Evolutionary conservation across 2,888 invertebrate genomes (phyloP).

Genomic region (Parnassius orleans): DNA sequence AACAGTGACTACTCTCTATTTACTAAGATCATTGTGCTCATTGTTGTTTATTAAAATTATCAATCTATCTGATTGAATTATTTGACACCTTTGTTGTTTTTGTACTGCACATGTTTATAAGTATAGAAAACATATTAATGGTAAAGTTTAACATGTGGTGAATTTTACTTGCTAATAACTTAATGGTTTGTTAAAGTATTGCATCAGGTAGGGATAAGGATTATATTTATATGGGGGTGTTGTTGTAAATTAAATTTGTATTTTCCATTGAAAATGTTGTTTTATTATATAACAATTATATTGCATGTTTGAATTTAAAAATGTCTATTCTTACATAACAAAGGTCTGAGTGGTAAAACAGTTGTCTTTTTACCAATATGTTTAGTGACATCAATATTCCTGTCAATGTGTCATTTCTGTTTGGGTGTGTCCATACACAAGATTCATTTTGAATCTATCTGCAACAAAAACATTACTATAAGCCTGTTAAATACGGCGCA

Average conservation of each 20-base stretch:
- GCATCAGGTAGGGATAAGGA: slow-evolving; percentile 4
- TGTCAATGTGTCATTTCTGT: too few relatives aligned
- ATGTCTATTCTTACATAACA: too few relatives aligned
- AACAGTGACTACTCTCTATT: too few relatives aligned
- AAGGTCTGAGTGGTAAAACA: too few relatives aligned
- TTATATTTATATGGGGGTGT: slow-evolving; percentile 16
- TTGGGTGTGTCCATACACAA: not conserved
- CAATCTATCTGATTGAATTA: too few relatives aligned
- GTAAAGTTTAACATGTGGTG: too few relatives aligned
- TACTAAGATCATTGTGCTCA: too few relatives aligned
- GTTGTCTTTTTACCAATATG: too few relatives aligned
- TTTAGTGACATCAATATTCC: too few relatives aligned
- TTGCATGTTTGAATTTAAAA: too few relatives aligned
- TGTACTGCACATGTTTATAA: not conserved
- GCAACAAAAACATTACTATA: not conserved
- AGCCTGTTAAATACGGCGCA: too few relatives aligned
- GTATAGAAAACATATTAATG: not conserved
- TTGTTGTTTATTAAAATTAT: too few relatives aligned
- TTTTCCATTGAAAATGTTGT: slow-evolving; percentile 20
- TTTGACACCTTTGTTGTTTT: not conserved
- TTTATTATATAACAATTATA: slow-evolving; percentile 8
- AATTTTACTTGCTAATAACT: not conserved
- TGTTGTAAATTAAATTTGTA: slow-evolving; percentile 26
- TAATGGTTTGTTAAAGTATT: not conserved
- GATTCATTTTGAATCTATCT: not conserved